Evolutionary conservation across 2,113 vertebrate genomes (phyloP).

Genomic region (Tricholaema leucomelas): DNA sequence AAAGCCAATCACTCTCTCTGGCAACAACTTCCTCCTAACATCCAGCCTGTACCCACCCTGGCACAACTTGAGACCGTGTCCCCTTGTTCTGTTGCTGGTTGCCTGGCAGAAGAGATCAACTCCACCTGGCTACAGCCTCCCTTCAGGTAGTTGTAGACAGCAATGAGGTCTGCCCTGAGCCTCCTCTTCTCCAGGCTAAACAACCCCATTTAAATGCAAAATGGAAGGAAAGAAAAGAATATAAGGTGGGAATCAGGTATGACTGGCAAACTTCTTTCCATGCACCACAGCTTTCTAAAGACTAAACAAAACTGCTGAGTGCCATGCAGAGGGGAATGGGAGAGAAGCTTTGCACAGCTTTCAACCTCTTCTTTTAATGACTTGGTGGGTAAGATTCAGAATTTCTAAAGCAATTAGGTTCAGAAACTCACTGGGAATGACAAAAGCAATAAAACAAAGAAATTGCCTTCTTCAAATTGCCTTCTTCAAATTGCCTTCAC

Average conservation of each 20-base stretch:
- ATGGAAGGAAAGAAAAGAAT: background rate
- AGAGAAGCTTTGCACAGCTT: background rate
- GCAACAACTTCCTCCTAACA: too few species aligned
- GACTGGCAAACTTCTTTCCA: background rate
- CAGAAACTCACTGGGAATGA: background rate
- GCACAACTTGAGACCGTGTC: too few species aligned
- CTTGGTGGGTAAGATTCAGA: background rate
- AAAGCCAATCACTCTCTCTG: too few species aligned
- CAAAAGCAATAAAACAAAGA: background rate
- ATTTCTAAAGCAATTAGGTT: background rate
- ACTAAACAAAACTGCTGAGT: background rate
- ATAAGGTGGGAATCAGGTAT: background rate
- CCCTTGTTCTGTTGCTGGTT: too few species aligned
- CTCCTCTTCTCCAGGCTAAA: too few species aligned
- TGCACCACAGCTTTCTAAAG: background rate
- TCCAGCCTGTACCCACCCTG: too few species aligned
- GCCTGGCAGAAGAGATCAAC: too few species aligned
- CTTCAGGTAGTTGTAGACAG: too few species aligned
- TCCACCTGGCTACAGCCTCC: too few species aligned
- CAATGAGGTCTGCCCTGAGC: too few species aligned
- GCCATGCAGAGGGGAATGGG: background rate
- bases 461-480: background rate
- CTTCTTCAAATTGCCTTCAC: background rate
- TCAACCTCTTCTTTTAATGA: background rate
- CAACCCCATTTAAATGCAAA: constrained; percentile 22